phyloP scores from a whole-genome alignment of 2,113 vertebrate genomes.

The Pseudonaja textilis region DNA sequence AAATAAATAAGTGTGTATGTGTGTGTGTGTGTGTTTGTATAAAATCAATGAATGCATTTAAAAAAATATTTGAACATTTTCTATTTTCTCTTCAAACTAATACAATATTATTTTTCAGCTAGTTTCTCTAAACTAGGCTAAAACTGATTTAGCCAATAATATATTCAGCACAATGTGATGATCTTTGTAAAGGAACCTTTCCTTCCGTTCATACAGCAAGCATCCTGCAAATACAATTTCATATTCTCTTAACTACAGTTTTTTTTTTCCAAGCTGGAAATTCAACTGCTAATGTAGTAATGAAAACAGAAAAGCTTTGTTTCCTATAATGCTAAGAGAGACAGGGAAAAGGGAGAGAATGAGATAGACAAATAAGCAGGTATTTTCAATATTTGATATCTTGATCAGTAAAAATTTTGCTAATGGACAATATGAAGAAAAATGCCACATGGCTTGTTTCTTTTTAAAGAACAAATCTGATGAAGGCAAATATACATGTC shows the following conservation, averaged over 20 bases:
- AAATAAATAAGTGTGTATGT: no score
- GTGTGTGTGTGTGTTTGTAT: no score
- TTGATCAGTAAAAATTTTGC: conserved; percentile 8
- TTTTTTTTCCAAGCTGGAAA: conserved; percentile 72
- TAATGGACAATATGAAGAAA: conserved; percentile 30
- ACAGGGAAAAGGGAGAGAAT: background rate
- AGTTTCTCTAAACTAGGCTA: conserved; percentile 27
- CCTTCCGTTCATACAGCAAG: conserved; percentile 78
- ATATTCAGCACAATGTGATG: conserved; percentile 56
- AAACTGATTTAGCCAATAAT: conserved; percentile 34
- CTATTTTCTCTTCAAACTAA: conserved; percentile 23
- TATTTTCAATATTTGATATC: conserved; percentile 40
- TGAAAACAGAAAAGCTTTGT: conserved; percentile 50
- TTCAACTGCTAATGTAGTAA: conserved; percentile 55
- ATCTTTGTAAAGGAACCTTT: conserved; percentile 67
- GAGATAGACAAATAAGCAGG: conserved; percentile 5
- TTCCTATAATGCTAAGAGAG: conserved; percentile 60
- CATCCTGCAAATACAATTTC: conserved; percentile 69
- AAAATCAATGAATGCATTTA: background rate
- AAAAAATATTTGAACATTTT: background rate
- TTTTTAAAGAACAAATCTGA: background rate
- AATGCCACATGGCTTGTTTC: background rate
- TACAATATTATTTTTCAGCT: background rate
- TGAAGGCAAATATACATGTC: background rate
- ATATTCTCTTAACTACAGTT: conserved; percentile 42